Base-by-base conservation (phyloP, 2,888 invertebrate genomes). In the Microdon myrmicae region DNA sequence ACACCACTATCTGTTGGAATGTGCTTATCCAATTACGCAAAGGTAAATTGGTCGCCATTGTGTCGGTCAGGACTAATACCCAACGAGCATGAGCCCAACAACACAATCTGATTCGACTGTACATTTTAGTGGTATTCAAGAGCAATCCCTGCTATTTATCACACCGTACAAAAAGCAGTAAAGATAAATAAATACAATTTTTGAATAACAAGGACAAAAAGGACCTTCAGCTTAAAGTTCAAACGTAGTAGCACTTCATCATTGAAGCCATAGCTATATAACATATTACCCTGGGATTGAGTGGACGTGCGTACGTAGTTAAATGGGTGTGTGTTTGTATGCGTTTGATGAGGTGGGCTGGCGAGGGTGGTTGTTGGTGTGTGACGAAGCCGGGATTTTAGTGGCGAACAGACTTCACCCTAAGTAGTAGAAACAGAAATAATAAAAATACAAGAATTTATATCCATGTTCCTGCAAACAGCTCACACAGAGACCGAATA, bases 41-140 rank as follows among this genome's bases (percentile, higher is more conserved):
- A 54, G 47, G 59, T 60, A 60, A 60, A 60, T 60, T 60, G 59
- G 59, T 47, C 54, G 47, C 45, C 45, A 43, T 45, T 31, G 45
- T 53, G 45, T 29, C 6, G 5, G n/a, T n/a, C n/a, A 25, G 17
- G 6, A 9, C 25, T 13, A 44, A 7, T 7, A 20, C 20, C 7
- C 17, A 12, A 20, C 17, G 34, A 7, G 38, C 14, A 14, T 14
- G 39, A 16, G 12, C 8, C 4, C 16, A 29, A 19, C n/a, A 22
- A 41, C 38, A 14, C 37, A 10, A 48, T 28, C 25, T 44, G 56
- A 56, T 49, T 14, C 37, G 26, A 9, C 51, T 41, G n/a, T n/a
- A n/a, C 25, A 43, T 25, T 29, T 26, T 13, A 7, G 17, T 35
- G n/a, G n/a, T n/a, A n/a, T 17, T 23, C 12, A 7, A 17, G 32